Base-by-base conservation (phyloP, 2,113 vertebrate genomes). In the Gulo gulo region DNA sequence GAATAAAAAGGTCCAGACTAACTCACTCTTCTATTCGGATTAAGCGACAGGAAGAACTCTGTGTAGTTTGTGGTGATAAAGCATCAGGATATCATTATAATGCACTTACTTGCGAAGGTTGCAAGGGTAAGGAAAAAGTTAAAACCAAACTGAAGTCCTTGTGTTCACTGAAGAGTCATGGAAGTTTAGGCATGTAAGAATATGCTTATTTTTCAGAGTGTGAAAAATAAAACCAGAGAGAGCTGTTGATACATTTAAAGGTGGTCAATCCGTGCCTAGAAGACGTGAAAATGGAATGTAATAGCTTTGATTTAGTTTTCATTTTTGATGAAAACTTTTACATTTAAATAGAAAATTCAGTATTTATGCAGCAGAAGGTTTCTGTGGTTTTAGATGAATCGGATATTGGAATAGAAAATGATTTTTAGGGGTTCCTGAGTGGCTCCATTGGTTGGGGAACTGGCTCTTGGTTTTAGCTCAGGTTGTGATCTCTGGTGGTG, bases 61-160 rank as follows among this genome's bases (percentile, higher is more conserved):
- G 99, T 29, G 99, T 99, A 83, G 99, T 99, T 93, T 99, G 99
- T 45, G 99, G 99, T 4, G 99, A 99, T 98, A 99, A 99, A 93
- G 99, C 99, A 1, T 99, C 99, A 0, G 99, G 99, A 5, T 99
- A 99, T 94, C 99, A 99, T 98, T 99, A 99, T 98, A 99, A 99
- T 0, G 99, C 99, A 0, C 99, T 99, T 9, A 99, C 99, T 94
- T 99, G 99, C 18, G 99, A 99, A 97, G 99, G 99, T 61, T 99
- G 99, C 95, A 99, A 99, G 99, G 99, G 99, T 99, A 98, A 95
- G 97, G 42, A 63, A 31, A n/a, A 96, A 92, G 20, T 86, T 52
- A 61, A 71, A 92, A 45, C 24, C 34, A 91, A 92, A 73, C 5
- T 76, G 34, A 69, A 92, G 71, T 94, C 36, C 26, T 31, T 20